Conservation (phyloP, 2,888 invertebrate species). For the Stenchaetothrips biformis region DNA sequence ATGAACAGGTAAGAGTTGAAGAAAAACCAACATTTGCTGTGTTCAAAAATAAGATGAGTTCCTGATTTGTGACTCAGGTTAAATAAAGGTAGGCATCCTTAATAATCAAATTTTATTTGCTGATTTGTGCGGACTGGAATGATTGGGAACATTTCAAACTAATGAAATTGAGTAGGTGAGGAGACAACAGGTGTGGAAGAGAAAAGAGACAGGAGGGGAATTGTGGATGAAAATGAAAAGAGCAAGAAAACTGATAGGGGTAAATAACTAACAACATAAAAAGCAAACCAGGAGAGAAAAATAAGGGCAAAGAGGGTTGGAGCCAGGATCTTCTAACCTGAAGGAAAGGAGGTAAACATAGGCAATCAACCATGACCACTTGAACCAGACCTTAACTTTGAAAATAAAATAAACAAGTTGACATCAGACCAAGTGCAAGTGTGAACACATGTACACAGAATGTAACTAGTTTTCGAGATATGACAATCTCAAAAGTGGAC, state of each 20-base stretch:
- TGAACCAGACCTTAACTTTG: not conserved
- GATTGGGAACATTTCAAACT: not conserved
- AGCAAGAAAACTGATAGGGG: not conserved
- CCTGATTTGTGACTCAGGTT: not conserved
- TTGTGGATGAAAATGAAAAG: not conserved
- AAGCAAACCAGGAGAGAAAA: constrained; percentile 12
- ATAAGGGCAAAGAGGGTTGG: constrained; percentile 21
- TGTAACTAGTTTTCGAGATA: not conserved
- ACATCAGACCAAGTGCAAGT: not conserved
- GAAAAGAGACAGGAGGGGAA: not conserved
- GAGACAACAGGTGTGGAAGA: constrained; percentile 22
- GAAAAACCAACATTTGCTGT: not conserved
- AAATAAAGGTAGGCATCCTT: constrained; percentile 4
- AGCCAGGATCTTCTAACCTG: constrained; percentile 21
- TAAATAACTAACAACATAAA: not conserved
- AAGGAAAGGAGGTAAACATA: constrained; percentile 20
- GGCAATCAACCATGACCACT: constrained; percentile 9
- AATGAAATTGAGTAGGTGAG: not conserved
- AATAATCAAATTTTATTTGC: constrained; percentile 8
- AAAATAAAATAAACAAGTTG: not conserved
- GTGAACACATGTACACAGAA: not conserved
- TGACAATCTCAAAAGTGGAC: not conserved
- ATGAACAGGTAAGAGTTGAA: not conserved
- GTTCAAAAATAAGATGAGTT: not conserved
- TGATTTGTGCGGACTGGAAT: not conserved